These are phyloP conservation scores for Lycodopsis pacificus DNA, from an alignment of 2,797 vertebrate genomes.

Conservation along the genomic window DNA sequence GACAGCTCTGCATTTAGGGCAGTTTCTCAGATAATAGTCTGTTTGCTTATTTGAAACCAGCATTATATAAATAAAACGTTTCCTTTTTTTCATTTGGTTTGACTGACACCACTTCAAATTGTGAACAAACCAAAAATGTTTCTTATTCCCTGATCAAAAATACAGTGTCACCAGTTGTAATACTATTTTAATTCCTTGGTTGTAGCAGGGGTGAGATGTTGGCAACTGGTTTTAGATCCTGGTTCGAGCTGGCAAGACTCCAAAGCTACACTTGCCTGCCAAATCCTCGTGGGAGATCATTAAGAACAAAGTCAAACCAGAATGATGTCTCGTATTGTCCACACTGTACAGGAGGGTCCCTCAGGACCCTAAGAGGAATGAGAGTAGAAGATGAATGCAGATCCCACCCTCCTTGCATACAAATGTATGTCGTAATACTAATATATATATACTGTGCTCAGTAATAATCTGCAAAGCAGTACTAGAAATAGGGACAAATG, in stretches of 20 bases:
- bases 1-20: neutral
- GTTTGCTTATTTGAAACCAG: conserved; percentile 25
- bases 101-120: neutral
- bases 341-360: neutral
- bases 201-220: conserved; percentile 10
- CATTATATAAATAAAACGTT: neutral
- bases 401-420: neutral
- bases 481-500: conserved; percentile 2
- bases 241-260: conserved; percentile 1
- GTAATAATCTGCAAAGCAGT: neutral
- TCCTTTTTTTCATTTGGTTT: conserved; percentile 13
- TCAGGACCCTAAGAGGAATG: neutral
- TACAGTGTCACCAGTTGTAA: conserved; percentile 1
- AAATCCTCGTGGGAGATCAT: conserved; percentile 5
- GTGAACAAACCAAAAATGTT: conserved; percentile 1
- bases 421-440: neutral
- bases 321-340: neutral
- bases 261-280: neutral
- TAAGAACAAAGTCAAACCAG: conserved; percentile 1
- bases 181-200: neutral
- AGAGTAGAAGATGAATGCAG: neutral
- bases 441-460: neutral
- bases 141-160: conserved; percentile 6
- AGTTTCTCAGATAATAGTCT: conserved; percentile 22
- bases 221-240: neutral